Percentiles rank a stretch among this genome's conserved stretches.
Evolutionary conservation across 2,113 vertebrate species (phyloP).

Genomic region (Corapipo altera): DNA sequence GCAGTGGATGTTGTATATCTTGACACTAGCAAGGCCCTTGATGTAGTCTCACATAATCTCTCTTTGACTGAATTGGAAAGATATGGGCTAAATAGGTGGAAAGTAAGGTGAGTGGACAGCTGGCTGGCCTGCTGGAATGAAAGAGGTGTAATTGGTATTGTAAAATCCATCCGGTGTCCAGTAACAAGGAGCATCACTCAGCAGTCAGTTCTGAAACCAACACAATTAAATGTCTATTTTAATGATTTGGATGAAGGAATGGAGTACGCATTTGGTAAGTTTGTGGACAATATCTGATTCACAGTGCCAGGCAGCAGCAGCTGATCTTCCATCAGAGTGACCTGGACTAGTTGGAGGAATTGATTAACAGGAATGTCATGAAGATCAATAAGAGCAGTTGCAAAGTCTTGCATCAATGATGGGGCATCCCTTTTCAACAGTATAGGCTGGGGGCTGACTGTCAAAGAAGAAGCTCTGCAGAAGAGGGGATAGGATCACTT

Average conservation of each 20-base stretch:
- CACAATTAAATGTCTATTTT: not conserved
- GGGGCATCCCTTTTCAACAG: not conserved
- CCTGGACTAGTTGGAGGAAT: not conserved
- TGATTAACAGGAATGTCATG: not conserved
- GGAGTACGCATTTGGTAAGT: not conserved
- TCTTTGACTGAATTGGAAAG: not conserved
- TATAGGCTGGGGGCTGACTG: not conserved
- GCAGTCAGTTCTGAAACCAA: not conserved
- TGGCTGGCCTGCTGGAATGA: not conserved
- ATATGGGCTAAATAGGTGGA: not conserved
- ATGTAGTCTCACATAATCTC: not conserved
- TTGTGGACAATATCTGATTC: not conserved
- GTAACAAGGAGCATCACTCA: not conserved
- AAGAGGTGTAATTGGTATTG: not conserved
- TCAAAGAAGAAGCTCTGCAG: not conserved
- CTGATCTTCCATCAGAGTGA: not conserved
- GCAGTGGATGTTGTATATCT: not conserved
- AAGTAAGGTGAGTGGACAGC: not conserved
- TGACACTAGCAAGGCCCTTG: not conserved
- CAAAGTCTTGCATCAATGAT: not conserved
- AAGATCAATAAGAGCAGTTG: not conserved
- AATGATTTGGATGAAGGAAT: not conserved
- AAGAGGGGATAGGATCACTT: not conserved
- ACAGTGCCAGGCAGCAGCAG: rapidly evolving
- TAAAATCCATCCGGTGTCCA: not conserved